These are phyloP conservation scores for Pholis gunnellus DNA, from an alignment of 2,113 vertebrate genomes.

Conservation along the genomic window DNA sequence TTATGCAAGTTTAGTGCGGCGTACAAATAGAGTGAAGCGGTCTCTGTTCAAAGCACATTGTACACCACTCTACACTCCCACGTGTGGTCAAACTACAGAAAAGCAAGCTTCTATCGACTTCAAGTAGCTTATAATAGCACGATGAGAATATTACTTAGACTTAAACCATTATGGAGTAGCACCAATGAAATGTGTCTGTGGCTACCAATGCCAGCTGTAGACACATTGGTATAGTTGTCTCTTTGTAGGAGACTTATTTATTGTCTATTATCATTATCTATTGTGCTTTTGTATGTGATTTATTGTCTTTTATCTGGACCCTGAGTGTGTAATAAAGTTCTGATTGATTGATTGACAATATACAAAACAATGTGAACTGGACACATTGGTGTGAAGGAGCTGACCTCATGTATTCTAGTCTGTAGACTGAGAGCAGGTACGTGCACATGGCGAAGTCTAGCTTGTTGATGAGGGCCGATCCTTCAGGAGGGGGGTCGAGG, in stretches of 20 bases:
- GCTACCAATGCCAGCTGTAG: not conserved
- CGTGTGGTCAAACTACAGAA: not conserved
- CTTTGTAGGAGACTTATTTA: not conserved
- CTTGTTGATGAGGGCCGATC: constrained; percentile 93
- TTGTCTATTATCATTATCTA: not conserved
- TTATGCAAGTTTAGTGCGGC: not conserved
- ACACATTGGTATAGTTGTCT: too few relatives aligned
- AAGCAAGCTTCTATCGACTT: not conserved
- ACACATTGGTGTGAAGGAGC: not conserved
- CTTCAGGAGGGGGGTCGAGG: constrained; percentile 93
- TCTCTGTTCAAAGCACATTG: not conserved
- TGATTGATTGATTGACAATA: not conserved
- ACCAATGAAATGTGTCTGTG: not conserved
- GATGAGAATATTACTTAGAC: not conserved
- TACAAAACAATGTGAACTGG: not conserved
- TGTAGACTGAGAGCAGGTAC: constrained; percentile 95
- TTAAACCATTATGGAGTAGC: too few relatives aligned
- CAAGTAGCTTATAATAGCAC: too few relatives aligned
- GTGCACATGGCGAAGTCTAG: constrained; percentile 98
- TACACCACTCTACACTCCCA: not conserved
- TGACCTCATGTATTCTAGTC: constrained; percentile 97
- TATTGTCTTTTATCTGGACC: not conserved
- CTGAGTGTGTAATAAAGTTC: not conserved
- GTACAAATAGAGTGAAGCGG: too few relatives aligned
- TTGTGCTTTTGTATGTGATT: not conserved